phyloP scores from a whole-genome alignment of 1,140 invertebrate genomes.

The Solenopsis fugax region DNA sequence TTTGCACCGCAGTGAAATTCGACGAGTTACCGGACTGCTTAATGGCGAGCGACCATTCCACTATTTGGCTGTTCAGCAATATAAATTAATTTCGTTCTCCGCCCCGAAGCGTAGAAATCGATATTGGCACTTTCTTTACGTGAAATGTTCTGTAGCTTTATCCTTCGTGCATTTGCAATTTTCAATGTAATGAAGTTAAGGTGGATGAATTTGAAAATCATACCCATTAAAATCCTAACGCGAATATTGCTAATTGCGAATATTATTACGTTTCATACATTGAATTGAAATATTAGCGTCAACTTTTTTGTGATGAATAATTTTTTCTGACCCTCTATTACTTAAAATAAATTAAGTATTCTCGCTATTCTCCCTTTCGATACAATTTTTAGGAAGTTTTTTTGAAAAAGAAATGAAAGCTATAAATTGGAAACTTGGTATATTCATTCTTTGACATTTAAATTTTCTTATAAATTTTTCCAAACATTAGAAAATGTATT shows the following conservation, averaged over 20 bases:
- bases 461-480: too few relatives aligned
- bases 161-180: not conserved
- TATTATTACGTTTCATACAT: not conserved
- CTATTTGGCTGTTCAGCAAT: not conserved
- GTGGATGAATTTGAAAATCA: not conserved
- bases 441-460: too few relatives aligned
- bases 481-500: too few relatives aligned
- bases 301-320: not conserved
- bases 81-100: conserved; percentile 33
- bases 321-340: not conserved
- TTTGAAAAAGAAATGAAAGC: too few relatives aligned
- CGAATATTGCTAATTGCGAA: not conserved
- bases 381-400: too few relatives aligned
- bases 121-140: not conserved
- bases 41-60: not conserved
- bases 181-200: not conserved
- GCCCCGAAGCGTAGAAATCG: conserved; percentile 29
- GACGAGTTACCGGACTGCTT: conserved; percentile 78
- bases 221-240: not conserved
- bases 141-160: not conserved
- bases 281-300: not conserved
- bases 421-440: too few relatives aligned
- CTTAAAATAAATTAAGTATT: not conserved
- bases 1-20: conserved; percentile 78
- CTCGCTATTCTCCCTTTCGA: too few relatives aligned